Evolutionary conservation across 2,797 vertebrate genomes (phyloP).

Genomic region (Glossophaga mutica): DNA sequence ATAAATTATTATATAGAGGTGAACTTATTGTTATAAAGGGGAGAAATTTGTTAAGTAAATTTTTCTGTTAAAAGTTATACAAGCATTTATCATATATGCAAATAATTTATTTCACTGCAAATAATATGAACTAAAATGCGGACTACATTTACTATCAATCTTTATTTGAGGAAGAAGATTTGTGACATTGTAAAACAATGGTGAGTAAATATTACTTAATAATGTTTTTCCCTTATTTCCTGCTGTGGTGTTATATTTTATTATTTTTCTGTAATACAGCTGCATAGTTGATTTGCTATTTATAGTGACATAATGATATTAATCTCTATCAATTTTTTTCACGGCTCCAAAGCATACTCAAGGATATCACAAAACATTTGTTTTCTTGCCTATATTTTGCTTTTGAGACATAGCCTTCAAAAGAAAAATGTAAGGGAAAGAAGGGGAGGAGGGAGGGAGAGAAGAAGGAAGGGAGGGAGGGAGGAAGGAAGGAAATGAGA

Average conservation of each 20-base stretch:
- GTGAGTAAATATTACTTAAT: not conserved
- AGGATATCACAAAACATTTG: not conserved
- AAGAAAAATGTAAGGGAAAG: rapidly evolving
- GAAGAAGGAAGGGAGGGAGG: rapidly evolving
- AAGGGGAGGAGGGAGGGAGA: rapidly evolving
- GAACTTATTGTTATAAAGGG: not conserved
- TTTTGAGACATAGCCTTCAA: not conserved
- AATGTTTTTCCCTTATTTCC: not conserved
- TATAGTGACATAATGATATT: not conserved
- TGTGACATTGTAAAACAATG: not conserved
- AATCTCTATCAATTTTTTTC: not conserved
- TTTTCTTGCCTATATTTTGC: not conserved
- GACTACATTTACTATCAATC: not conserved
- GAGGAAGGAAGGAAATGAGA: rapidly evolving
- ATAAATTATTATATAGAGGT: not conserved
- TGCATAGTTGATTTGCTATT: not conserved
- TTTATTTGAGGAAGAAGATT: not conserved
- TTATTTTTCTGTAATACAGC: not conserved
- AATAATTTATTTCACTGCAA: not conserved
- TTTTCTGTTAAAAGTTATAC: not conserved
- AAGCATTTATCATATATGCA: not conserved
- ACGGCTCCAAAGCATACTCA: not conserved
- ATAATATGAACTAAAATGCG: not conserved
- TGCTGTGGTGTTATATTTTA: not conserved
- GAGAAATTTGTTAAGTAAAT: not conserved